A percentile compares a stretch with the other conserved stretches of the same genome.
phyloP scores from a whole-genome alignment of 2,888 invertebrate genomes.

The Pseudoips prasinana region DNA sequence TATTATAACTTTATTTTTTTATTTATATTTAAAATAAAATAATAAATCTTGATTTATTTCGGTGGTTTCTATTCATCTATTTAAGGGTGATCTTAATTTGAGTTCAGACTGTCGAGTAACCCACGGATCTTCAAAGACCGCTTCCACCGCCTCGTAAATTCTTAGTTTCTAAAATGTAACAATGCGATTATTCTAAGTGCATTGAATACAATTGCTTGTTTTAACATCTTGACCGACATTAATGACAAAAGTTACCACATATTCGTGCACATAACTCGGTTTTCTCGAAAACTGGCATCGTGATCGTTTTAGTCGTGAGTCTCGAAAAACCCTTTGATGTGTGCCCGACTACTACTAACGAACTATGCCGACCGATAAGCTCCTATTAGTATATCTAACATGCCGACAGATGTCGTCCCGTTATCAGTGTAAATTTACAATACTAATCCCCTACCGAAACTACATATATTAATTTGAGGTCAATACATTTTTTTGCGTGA shows the following conservation, averaged over 20 bases:
- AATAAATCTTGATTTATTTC: too few species aligned
- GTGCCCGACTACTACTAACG: slow-evolving; percentile 64
- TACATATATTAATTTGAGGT: too few species aligned
- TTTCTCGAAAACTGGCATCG: slow-evolving; percentile 69
- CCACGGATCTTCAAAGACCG: too few species aligned
- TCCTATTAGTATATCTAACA: slow-evolving; percentile 48
- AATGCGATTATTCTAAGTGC: slow-evolving; percentile 28
- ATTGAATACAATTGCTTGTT: slow-evolving; percentile 36
- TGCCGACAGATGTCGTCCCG: slow-evolving; percentile 44
- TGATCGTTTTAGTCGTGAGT: slow-evolving; percentile 68
- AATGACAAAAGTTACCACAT: slow-evolving; percentile 41
- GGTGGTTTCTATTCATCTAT: too few species aligned
- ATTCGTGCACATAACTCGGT: slow-evolving; percentile 67
- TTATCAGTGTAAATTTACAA: slow-evolving; percentile 52
- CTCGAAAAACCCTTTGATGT: slow-evolving; percentile 64
- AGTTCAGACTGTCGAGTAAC: not conserved
- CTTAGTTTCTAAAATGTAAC: slow-evolving; percentile 13
- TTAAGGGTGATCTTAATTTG: not conserved
- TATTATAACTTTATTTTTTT: too few species aligned
- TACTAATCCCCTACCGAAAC: slow-evolving; percentile 7
- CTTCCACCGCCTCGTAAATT: slow-evolving; percentile 3
- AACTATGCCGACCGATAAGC: slow-evolving; percentile 57
- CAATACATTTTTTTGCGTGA: too few species aligned
- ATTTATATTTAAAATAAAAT: too few species aligned
- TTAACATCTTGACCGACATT: slow-evolving; percentile 42